Evolutionary conservation across 2,888 invertebrate genomes (phyloP), one percentile per base, ranked within the genome.

Genomic region (Lymantria monacha): DNA sequence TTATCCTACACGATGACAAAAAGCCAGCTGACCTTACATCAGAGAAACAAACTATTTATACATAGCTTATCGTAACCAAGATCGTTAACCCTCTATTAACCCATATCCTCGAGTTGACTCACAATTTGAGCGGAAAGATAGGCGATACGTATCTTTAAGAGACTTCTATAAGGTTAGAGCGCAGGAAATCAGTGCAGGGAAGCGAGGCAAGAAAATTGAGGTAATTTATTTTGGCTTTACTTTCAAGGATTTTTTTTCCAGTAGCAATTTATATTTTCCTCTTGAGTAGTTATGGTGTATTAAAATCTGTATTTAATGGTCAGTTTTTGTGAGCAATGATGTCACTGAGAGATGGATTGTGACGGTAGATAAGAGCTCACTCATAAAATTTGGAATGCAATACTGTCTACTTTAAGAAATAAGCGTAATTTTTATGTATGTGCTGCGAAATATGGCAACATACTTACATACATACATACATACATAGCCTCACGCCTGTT

Each of bases 61-160:
- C 43, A 51, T 48, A 12, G 33, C 53, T 65, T 59, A 59, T 55
- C 56, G 48, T 47, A 41, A 40, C 46, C 12, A 15, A 53, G 48
- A 59, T 57, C 56, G 40, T 52, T 50, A 55, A 51, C 47, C 46
- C 47, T 44, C 44, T 53, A 51, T 65, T 59, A 47, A 55, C 54
- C 56, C 44, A 56, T 59, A 59, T 49, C 54, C 54, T 48, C 42
- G 44, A 58, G 55, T 51, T 64, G 49, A 53, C 55, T 55, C 50
- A 56, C 55, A 61, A 51, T 63, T 61, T 62, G 43, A 59, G 42
- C 37, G 31, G 48, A 9, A 43, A 48, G 58, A 61, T 63, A 64
- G 53, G 36, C 33, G 61, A 63, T 59, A 55, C 30, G 51, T 41
- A 59, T 65, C 59, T 55, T 51, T 50, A 36, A 50, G 46, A 53